phyloP scores from a whole-genome alignment of 2,113 vertebrate genomes.

The Platichthys flesus region DNA sequence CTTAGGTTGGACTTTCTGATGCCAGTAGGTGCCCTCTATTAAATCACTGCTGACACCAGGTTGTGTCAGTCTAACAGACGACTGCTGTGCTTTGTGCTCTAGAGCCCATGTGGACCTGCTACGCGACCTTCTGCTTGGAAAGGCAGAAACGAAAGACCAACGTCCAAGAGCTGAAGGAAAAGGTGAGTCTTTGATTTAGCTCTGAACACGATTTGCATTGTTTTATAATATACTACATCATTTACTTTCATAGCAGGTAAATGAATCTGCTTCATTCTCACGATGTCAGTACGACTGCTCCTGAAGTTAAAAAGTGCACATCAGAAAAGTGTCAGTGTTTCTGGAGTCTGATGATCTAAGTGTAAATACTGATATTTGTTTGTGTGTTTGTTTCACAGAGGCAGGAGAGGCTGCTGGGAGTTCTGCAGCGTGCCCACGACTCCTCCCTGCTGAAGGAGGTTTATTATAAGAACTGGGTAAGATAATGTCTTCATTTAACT shows the following conservation, averaged over 20 bases:
- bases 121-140: constrained; percentile 89
- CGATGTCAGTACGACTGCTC: too few species aligned
- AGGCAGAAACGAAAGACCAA: constrained; percentile 92
- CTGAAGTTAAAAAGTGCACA: too few species aligned
- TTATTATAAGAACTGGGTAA: constrained; percentile 93
- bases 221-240: too few species aligned
- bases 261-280: too few species aligned
- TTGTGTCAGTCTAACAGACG: not conserved
- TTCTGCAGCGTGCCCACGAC: constrained; percentile 85
- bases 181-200: constrained; percentile 74
- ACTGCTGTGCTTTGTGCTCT: constrained; percentile 21
- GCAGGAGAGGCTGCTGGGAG: constrained; percentile 82
- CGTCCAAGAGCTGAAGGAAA: constrained; percentile 85
- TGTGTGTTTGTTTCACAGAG: constrained; percentile 81
- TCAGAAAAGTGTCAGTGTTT: too few species aligned
- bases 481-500: constrained; percentile 36
- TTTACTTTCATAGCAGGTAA: not conserved
- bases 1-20: too few species aligned
- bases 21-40: not conserved
- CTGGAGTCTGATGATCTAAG: too few species aligned
- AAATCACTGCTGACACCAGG: not conserved
- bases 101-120: constrained; percentile 95
- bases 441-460: constrained; percentile 83
- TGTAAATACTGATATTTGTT: constrained; percentile 1
- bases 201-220: too few species aligned